Evolutionary conservation across 2,888 invertebrate species (phyloP), one percentile per base, ranked within the genome.

Genomic region (Tribolium freemani): DNA sequence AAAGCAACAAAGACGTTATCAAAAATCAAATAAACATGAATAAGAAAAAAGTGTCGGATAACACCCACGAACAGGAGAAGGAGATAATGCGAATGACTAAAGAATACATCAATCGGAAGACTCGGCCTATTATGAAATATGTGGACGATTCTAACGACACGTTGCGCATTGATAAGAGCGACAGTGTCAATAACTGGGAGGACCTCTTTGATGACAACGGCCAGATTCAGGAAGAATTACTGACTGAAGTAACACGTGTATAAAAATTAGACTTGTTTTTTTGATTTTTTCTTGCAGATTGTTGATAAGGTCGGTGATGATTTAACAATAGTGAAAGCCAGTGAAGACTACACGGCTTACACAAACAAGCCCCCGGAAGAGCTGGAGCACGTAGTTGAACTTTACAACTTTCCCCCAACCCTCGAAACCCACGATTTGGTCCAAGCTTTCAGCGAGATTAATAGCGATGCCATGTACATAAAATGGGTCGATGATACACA

Each of bases 401-500:
- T 86, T 20, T 86, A 85, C 75, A 84, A 86, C 77, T 86, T 86
- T 76, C 85, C 86, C 30, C 60, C 85, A 1, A 80, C 82, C n/a
- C 83, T 86, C 44, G 83, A 81, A 75, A 86, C 86, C 4, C 83
- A 84, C 51, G 86, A 86, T 79, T 79, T 86, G 57, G 84, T 86
- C 73, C 85, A 85, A 71, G 80, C 85, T 45, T 86, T 86, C 71
- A 83, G 82, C 71, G 80, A 82, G 50, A 82, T 86, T 11, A 83
- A 84, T 30, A 82, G 83, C 71, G 84, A 86, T 70, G 80, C 84
- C 0, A 85, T 86, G 84, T 86, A 86, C 71, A 79, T 86, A 54
- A 85, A 85, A 77, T 86, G 86, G 86, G 83, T 86, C 16, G 85
- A 86, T 77, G 85, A 86, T 69, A 86, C 86, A n/a, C 86, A 85